Evolutionary conservation across 2,888 invertebrate species (phyloP), one percentile per base, ranked within the genome.

Genomic region (Andrena camellia): DNA sequence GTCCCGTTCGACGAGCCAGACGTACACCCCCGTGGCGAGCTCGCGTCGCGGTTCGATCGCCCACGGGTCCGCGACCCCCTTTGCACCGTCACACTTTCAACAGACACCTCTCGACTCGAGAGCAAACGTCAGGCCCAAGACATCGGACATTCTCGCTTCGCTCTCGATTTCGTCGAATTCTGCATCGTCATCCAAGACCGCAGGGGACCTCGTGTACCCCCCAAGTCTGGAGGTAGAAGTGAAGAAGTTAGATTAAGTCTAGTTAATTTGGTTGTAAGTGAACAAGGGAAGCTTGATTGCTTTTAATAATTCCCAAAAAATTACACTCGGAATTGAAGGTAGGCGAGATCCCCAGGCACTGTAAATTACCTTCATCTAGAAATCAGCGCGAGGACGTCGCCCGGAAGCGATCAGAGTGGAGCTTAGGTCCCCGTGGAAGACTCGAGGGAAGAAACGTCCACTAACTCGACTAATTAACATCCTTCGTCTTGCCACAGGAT

Each of bases 1-100:
- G 75, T 86, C 82, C 80, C 68, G 77, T 77, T 74, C 54, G 76
- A 72, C 77, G 68, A 62, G 31, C 42, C 66, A 62, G 50, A 62
- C 42, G 42, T 42, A 17, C 13, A 57, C 33, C 78, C 35, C 35
- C 62, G n/a, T 54, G 48, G 48, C 26, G 52, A 20, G 48, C 48
- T 48, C 20, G 26, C 64, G 20, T 60, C 73, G 67, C 63, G 35
- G n/a, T 23, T 69, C 17, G 62, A 20, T 20, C 52, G 20, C 10
- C 35, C 35, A 17, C 42, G 17, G 17, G 17, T 42, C 42, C 42
- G 1, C 42, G 1, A 17, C 13, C 42, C 42, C 42, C 42, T 42
- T 42, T 7, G 13, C 13, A 68, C 8, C 20, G 33, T 42, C 42
- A 17, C 17, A 42, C 42, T 42, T 42, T 42, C 42, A 42, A 42